phyloP scores from a whole-genome alignment of 2,888 invertebrate genomes.

The Piscicola geometra region DNA sequence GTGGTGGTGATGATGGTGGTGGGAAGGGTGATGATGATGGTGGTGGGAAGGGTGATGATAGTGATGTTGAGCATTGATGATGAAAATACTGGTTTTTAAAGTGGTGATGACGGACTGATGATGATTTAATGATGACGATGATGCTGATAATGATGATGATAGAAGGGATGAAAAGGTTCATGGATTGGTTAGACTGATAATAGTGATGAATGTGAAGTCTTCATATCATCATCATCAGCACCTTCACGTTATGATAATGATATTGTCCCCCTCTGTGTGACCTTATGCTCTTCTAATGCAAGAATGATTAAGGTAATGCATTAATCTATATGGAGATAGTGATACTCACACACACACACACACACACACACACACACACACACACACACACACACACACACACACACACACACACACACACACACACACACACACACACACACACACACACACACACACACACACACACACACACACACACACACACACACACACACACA shows the following conservation, averaged over 20 bases:
- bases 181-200: no score
- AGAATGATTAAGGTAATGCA: neutral
- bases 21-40: no score
- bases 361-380: slow-evolving; percentile 9
- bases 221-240: neutral
- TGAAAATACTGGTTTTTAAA: no score
- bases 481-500: slow-evolving; percentile 19
- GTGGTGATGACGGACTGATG: no score
- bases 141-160: no score
- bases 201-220: no score
- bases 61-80: no score
- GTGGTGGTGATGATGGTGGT: no score
- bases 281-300: no score
- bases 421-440: slow-evolving; percentile 15
- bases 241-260: neutral
- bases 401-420: slow-evolving; percentile 15
- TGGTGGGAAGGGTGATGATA: no score
- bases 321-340: neutral
- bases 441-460: slow-evolving; percentile 14
- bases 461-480: slow-evolving; percentile 22
- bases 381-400: slow-evolving; percentile 15
- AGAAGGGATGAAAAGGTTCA: no score
- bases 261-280: neutral
- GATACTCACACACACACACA: neutral
- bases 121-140: no score